phyloP scores from a whole-genome alignment of 2,888 invertebrate genomes.

The Xanthostigma xanthostigma region DNA sequence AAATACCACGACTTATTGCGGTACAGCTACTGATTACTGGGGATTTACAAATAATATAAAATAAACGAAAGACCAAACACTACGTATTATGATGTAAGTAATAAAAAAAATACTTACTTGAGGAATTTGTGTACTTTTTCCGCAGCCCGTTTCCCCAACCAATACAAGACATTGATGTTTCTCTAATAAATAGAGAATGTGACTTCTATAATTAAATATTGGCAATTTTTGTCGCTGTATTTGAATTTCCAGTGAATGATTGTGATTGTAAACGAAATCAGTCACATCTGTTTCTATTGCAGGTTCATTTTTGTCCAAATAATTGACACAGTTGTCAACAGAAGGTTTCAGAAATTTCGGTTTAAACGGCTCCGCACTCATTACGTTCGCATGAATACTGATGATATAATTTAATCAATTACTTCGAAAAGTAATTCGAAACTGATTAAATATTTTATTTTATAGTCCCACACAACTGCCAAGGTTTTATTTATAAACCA shows the following conservation, averaged over 20 bases:
- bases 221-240: slow-evolving; percentile 76
- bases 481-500: too few relatives aligned
- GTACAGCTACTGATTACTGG: too few relatives aligned
- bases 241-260: slow-evolving; percentile 67
- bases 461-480: too few relatives aligned
- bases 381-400: slow-evolving; percentile 13
- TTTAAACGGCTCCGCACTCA: slow-evolving; percentile 25
- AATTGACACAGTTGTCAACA: slow-evolving; percentile 21
- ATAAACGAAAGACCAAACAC: neutral
- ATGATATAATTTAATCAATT: neutral
- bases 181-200: slow-evolving; percentile 82
- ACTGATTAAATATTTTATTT: too few relatives aligned
- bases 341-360: slow-evolving; percentile 27
- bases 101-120: slow-evolving; percentile 44
- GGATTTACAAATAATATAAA: too few relatives aligned
- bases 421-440: neutral
- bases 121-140: slow-evolving; percentile 91
- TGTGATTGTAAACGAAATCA: slow-evolving; percentile 68
- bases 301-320: slow-evolving; percentile 25
- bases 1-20: too few relatives aligned
- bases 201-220: slow-evolving; percentile 70
- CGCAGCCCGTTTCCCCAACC: slow-evolving; percentile 90
- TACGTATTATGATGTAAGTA: neutral
- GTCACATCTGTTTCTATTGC: slow-evolving; percentile 20
- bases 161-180: slow-evolving; percentile 77